Conservation (phyloP, 1,140 invertebrate species). For the Apolygus lucorum region DNA sequence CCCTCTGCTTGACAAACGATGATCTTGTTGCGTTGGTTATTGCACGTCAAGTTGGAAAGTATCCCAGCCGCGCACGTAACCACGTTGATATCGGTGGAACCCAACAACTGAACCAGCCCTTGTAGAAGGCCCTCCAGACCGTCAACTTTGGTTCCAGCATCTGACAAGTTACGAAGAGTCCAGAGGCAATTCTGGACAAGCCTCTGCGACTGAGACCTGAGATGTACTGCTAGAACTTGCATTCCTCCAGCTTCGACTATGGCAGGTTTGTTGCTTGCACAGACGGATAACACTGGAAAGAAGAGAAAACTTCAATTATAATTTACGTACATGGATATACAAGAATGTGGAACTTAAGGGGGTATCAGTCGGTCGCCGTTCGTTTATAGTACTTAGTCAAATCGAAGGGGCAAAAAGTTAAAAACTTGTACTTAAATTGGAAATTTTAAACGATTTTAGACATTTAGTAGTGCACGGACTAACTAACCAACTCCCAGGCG, state of each 20-base stretch:
- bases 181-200: slow-evolving; percentile 95
- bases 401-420: too few relatives aligned
- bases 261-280: slow-evolving; percentile 93
- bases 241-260: slow-evolving; percentile 96
- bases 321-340: too few relatives aligned
- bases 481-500: too few relatives aligned
- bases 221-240: slow-evolving; percentile 91
- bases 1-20: slow-evolving; percentile 88
- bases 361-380: too few relatives aligned
- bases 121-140: slow-evolving; percentile 84
- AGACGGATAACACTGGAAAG: slow-evolving; percentile 75
- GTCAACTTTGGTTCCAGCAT: slow-evolving; percentile 90
- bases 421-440: too few relatives aligned
- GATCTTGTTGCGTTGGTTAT: slow-evolving; percentile 96
- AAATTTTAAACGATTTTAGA: too few relatives aligned
- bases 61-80: slow-evolving; percentile 97
- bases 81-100: slow-evolving; percentile 86
- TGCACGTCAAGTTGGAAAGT: slow-evolving; percentile 96
- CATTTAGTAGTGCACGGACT: too few relatives aligned
- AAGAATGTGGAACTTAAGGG: too few relatives aligned
- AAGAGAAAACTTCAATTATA: too few relatives aligned
- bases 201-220: slow-evolving; percentile 83
- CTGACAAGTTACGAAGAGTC: slow-evolving; percentile 94
- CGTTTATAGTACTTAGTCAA: too few relatives aligned
- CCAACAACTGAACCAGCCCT: slow-evolving; percentile 82